Base-by-base conservation (phyloP, 2,888 invertebrate species). In the Limnephilus marmoratus region DNA sequence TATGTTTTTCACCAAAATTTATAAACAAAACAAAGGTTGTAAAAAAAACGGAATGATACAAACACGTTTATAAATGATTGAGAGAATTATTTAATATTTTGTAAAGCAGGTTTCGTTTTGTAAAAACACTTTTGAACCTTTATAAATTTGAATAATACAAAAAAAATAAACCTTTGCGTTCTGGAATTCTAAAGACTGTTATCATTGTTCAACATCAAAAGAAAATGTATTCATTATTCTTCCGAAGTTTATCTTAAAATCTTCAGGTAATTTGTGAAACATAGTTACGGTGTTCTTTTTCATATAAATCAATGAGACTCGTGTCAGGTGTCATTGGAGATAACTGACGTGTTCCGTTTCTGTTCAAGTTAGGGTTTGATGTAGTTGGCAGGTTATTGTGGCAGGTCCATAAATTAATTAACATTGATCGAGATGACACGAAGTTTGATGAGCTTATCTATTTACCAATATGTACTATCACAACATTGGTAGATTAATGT, bases 381-480 rank as follows among this genome's bases (percentile, higher is more conserved):
- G 83, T 37, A 83, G 83, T 37, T 83, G 83, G 83, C 83, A 83
- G 83, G 83, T 83, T 24, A 68, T 68, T 68, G 68, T 24, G 24
- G 68, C 68, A 68, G 24, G 9, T n/a, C 24, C n/a, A 68, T 68
- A 68, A 68, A n/a, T 68, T 24, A 18, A 68, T 68, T 68, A 68
- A 68, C 24, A 68, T 68, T 68, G 68, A 68, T 68, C 9, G 68
- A 68, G 68, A 68, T 24, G 68, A 68, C 68, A 24, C 24, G 68
- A 4, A 68, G 68, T 68, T 68, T n/a, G 68, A 68, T n/a, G 68
- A n/a, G 24, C 24, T 24, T 68, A n/a, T 11, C 18, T 68, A 7
- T 24, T 68, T 7, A 24, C 2, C 24, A 68, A 68, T 68, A 68
- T 68, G 7, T n/a, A 68, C 9, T 24, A 18, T 4, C 5, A 68